Evolutionary conservation across 2,888 invertebrate genomes (phyloP), one percentile per base, ranked within the genome.

Genomic region (Drosophila atroscutellata): DNA sequence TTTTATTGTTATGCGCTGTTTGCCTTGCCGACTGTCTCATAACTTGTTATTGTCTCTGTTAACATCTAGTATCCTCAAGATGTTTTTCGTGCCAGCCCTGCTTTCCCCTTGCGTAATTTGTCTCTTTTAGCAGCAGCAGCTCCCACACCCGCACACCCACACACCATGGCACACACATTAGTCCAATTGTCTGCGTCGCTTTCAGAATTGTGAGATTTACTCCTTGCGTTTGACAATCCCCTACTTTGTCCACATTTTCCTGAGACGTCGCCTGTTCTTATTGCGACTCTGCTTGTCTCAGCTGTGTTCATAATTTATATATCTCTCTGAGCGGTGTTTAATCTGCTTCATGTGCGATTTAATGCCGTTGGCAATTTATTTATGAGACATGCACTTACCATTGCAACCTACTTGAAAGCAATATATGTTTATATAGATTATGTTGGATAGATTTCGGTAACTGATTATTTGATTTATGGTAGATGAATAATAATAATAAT

Each of bases 1-100:
- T 83, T 82, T 88, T 86, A 86, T 86, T 89, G 84, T 89, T 81
- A 83, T 87, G 72, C 51, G 71, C 67, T 64, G 73, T 64, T 61
- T 55, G 63, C 28, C 50, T 66, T 61, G 45, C 49, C 61, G 67
- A 51, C 60, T 69, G 72, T 66, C 76, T 74, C 87, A 84, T 86
- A 87, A 82, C 80, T 84, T 86, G 89, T 89, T 86, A 82, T 87
- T 87, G 86, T 87, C 83, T 67, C 88, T 89, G 87, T 87, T 85
- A 89, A 86, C 89, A 86, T 82, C 75, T 57, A 56, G 69, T 74
- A 71, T 80, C 71, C 66, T 63, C 58, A 62, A 71, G 71, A 62
- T 72, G 65, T 72, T 79, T 66, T 62, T 42, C 49, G 30, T 52
- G 65, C 30, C 13, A 34, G 18, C 15, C 36, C 24, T 55, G 52